These are phyloP conservation scores for Odontomyia ornata DNA, from an alignment of 2,888 invertebrate species.

Conservation along the genomic window DNA sequence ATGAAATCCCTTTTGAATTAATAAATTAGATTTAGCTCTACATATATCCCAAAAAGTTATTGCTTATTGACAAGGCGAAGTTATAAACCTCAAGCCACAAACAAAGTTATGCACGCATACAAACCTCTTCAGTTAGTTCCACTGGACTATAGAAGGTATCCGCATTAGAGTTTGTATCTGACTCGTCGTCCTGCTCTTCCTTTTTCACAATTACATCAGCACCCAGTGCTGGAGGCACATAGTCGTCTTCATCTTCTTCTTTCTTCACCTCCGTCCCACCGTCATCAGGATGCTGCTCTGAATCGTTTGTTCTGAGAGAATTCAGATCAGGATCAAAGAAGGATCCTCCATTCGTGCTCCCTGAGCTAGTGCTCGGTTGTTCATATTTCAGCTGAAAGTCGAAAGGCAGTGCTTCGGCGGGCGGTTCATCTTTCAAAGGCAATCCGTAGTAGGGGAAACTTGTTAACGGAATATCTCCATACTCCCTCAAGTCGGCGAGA, in stretches of 20 bases:
- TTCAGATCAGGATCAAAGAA: constrained; percentile 64
- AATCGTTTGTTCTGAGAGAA: constrained; percentile 54
- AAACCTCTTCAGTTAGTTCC: constrained; percentile 58
- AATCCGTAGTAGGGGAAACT: constrained; percentile 57
- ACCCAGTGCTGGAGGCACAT: constrained; percentile 38
- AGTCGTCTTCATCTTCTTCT: constrained; percentile 41
- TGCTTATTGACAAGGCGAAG: not conserved
- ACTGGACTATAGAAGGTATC: constrained; percentile 52
- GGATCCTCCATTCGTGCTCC: constrained; percentile 60
- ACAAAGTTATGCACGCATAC: constrained; percentile 44
- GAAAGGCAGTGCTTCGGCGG: constrained; percentile 55
- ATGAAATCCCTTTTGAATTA: no score
- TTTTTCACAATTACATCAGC: not conserved
- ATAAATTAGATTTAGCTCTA: no score
- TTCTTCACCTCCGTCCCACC: constrained; percentile 31
- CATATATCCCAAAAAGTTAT: no score
- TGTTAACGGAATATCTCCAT: constrained; percentile 62
- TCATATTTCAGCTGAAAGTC: constrained; percentile 54
- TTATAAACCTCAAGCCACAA: not conserved
- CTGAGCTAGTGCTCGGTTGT: constrained; percentile 57
- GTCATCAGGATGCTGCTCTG: constrained; percentile 5
- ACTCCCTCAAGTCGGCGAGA: constrained; percentile 69
- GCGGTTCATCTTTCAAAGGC: constrained; percentile 64
- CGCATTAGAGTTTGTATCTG: not conserved
- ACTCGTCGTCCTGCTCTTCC: constrained; percentile 38